Conservation (phyloP, 1,140 invertebrate genomes). For the Drosophila simulans region DNA sequence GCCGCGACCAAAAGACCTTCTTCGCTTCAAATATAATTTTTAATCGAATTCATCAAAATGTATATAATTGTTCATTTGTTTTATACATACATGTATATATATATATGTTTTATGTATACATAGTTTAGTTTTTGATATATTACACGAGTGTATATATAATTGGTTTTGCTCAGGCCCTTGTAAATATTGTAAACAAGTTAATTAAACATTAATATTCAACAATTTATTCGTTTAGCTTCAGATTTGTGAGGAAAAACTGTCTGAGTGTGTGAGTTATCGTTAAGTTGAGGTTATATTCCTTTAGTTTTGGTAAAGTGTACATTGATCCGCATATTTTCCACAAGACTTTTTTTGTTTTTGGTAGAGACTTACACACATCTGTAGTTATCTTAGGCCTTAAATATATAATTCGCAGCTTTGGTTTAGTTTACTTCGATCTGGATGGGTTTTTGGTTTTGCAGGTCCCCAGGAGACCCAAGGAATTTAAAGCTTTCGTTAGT, state of each 20-base stretch:
- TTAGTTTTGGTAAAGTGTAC: slow-evolving; percentile 30
- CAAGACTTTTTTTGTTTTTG: slow-evolving; percentile 37
- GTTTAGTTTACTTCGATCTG: slow-evolving; percentile 56
- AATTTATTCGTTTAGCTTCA: slow-evolving; percentile 2
- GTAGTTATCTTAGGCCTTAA: slow-evolving; percentile 53
- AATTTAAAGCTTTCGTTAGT: slow-evolving; percentile 78
- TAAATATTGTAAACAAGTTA: slow-evolving; percentile 54
- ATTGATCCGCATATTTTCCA: slow-evolving; percentile 66
- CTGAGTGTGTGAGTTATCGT: slow-evolving; percentile 11
- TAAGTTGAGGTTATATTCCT: slow-evolving; percentile 6
- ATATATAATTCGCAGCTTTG: slow-evolving; percentile 47
- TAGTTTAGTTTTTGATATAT: slow-evolving; percentile 44
- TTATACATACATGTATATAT: slow-evolving; percentile 43
- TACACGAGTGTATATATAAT: slow-evolving; percentile 41
- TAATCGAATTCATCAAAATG: slow-evolving; percentile 64
- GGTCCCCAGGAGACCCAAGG: slow-evolving; percentile 21
- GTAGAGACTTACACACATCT: slow-evolving; percentile 25
- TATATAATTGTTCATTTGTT: slow-evolving; percentile 64
- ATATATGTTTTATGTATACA: slow-evolving; percentile 17
- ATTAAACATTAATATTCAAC: slow-evolving; percentile 40
- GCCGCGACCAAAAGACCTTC: not conserved
- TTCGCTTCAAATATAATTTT: slow-evolving; percentile 62
- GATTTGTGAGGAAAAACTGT: slow-evolving; percentile 20
- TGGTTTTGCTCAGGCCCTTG: slow-evolving; percentile 44
- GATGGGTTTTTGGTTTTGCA: slow-evolving; percentile 55